These are phyloP conservation scores for Stomatorhinus ivindoensis DNA, from an alignment of 2,113 vertebrate species.

Conservation along the genomic window DNA sequence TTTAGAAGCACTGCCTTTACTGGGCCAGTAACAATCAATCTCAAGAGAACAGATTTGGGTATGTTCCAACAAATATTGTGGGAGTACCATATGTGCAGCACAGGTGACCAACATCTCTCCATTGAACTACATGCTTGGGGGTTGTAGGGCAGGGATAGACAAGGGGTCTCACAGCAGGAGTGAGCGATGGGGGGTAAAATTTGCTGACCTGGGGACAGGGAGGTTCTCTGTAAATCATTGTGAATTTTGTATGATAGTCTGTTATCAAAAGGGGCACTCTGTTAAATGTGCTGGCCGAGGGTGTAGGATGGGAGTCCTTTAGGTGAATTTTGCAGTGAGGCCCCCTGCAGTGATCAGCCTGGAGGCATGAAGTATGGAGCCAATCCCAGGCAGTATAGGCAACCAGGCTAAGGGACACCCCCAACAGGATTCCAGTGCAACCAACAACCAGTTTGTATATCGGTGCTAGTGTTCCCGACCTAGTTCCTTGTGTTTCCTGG, in stretches of 20 bases:
- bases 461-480: not conserved
- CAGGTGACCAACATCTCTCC: no score
- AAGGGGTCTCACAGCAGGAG: no score
- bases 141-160: no score
- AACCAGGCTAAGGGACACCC: not conserved
- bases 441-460: not conserved
- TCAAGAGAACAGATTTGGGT: no score
- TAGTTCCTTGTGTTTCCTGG: not conserved
- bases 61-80: no score
- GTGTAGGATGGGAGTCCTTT: not conserved
- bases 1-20: not conserved
- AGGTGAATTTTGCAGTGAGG: no score
- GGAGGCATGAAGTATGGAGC: not conserved
- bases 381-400: not conserved
- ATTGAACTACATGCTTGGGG: no score
- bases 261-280: not conserved
- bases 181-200: not conserved
- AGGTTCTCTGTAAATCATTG: not conserved
- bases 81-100: no score
- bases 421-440: not conserved
- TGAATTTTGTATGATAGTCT: not conserved
- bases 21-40: no score
- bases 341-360: not conserved
- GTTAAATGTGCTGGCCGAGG: no score
- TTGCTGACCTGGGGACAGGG: not conserved